Evolutionary conservation across 2,888 invertebrate genomes (phyloP), one percentile per base, ranked within the genome.

Genomic region (Candidula unifasciata): DNA sequence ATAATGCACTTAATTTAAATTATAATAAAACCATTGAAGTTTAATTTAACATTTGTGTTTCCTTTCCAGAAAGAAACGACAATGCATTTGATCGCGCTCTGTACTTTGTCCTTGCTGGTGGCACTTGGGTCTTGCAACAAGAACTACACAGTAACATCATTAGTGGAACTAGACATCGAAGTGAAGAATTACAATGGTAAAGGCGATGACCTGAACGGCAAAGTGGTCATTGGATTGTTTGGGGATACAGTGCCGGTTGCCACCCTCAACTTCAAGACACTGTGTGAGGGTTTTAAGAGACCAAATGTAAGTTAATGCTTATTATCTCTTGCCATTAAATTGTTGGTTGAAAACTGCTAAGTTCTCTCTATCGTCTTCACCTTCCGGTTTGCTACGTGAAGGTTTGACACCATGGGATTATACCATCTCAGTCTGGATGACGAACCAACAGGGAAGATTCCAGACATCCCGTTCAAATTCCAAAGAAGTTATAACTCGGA

Each of bases 241-340:
- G 93, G 93, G 8, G 92, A 93, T 35, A 89, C 90, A 1, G 91
- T 90, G 13, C 94, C 93, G 3, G 93, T 93, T 92, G 93, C 93
- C 0, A 87, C 89, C 10, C 89, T 93, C 89, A 94, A 93, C 90
- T 94, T 93, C 87, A 90, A 89, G 52, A 88, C 90, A 52, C 89
- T 94, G n/a, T 89, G 92, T 68, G 90, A 90, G 79, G 93, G 93
- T 37, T 92, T 90, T 89, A 91, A 90, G 83, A 89, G 91, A 73
- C 90, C 90, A 83, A 87, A 89, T 82, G 87, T 87, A 76, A 82
- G 87, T 76, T 33, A 5, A 3, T 44, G 44, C 44, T 44, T 44
- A 6, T 44, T 44, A 6, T 44, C 13, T 44, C 44, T 44, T 6
- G 44, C 44, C 44, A 44, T 10, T 44, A 10, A 10, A 13, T 44